phyloP scores from a whole-genome alignment of 2,113 vertebrate genomes.

The Chaetodon auriga region DNA sequence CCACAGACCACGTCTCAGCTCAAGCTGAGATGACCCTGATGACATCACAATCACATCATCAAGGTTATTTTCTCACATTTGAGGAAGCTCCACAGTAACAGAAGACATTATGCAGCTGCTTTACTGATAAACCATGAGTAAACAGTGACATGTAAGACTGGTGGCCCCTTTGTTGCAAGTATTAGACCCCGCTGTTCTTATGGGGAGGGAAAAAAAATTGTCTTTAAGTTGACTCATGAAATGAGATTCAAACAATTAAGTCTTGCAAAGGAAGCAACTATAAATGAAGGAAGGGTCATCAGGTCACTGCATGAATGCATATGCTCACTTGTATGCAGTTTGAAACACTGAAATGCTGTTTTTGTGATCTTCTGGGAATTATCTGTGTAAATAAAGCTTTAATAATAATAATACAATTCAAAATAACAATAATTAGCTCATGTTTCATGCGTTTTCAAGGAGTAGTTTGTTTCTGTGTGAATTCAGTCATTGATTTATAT shows the following conservation, averaged over 20 bases:
- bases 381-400: too few species aligned
- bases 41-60: neutral
- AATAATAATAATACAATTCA: too few species aligned
- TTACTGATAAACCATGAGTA: neutral
- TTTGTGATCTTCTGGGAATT: too few species aligned
- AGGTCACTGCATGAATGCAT: too few species aligned
- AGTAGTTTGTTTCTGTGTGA: too few species aligned
- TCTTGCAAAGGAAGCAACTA: neutral
- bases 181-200: neutral
- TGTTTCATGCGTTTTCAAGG: too few species aligned
- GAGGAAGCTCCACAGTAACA: neutral
- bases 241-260: neutral
- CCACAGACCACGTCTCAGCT: neutral
- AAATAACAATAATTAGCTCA: too few species aligned
- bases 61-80: neutral
- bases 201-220: neutral
- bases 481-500: too few species aligned
- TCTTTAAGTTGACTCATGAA: neutral
- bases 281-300: too few species aligned
- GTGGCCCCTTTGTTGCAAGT: neutral
- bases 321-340: too few species aligned
- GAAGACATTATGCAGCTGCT: neutral
- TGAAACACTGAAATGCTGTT: too few species aligned
- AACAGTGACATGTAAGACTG: neutral
- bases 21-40: neutral